Base-by-base conservation (phyloP, 2,113 vertebrate species). In the Tragulus kanchil region DNA sequence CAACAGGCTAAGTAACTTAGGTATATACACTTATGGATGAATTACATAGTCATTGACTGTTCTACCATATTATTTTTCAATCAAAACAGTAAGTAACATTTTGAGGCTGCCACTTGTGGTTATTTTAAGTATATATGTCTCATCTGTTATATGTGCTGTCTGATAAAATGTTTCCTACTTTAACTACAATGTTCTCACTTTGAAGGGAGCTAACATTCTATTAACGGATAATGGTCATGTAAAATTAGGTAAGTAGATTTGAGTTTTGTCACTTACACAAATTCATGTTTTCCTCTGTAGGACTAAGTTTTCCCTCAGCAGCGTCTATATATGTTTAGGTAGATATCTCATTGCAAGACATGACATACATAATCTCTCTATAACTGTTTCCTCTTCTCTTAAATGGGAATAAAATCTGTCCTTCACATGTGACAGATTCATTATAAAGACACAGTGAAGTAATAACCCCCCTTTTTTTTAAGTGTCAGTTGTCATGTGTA, bases 131-230 rank as follows among this genome's bases (percentile, higher is more conserved):
- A 92, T 25, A 3, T 95, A 15, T 77, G 21, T 90, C 93, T 95
- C 87, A 48, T 85, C 56, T 90, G 10, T 65, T 96, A n/a, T 26
- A 62, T 93, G 9, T 96, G 23, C 45, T 13, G 3, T 64, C 71
- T 93, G 71, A 87, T 92, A 64, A 96, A 96, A 64, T 92, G 23
- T 16, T 82, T 56, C 79, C 14, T 96, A 25, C 97, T 98, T 95
- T 98, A 97, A 98, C 98, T 95, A 15, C 94, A 90, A 26, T 97
- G 17, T 98, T 97, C 98, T 98, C 96, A 92, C 94, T 98, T 98
- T 98, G 92, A 98, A 99, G 99, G 99, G 99, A 97, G 99, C 99
- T 98, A 99, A 99, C 98, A 99, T 99, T 98, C 99, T 99, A 69
- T 98, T 99, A 98, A 99, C 99, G 17, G 99, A 99, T 98, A 99